Base-by-base conservation (phyloP, 2,888 invertebrate species). In the Steinernema hermaphroditum region DNA sequence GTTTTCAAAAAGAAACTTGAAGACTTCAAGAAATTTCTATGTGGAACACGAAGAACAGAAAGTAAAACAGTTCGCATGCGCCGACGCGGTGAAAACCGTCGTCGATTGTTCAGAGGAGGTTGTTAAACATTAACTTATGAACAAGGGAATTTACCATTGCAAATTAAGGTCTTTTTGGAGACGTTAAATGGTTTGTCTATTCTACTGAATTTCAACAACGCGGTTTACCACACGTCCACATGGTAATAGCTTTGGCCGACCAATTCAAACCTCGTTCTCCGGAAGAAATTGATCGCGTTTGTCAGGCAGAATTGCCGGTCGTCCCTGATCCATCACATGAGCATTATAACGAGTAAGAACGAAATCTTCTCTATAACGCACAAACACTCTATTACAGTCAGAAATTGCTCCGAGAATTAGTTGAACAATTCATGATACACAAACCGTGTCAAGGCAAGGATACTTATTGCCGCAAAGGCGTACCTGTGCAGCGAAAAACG, bases 1-100 rank as follows among this genome's bases (percentile, higher is more conserved):
- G 27, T 54, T 8, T 54, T 54, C 54, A 54, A 54, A 54, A 54
- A 54, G 27, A 54, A 54, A 16, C 27, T 54, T 2, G 6, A 54
- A 19, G 54, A 9, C 1, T 24, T 54, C 24, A 6, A 24, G 6
- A 54, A 9, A 27, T 2, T 24, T 27, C 4, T 27, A 19, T 2
- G 2, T 54, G 54, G 54, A 27, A 27, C 4, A 24, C 54, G 54
- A 24, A 2, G 4, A 9, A 27, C 2, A 54, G 54, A 54, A 54
- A 54, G 27, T 12, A 6, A 22, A 1, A 37, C 4, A 37, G 19
- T 14, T 14, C 9, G 27, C 2, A 24, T 6, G 27, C 6, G 27
- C 6, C 27, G 22, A 14, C 12, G 54, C 9, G 2, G 24, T 27
- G 24, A 54, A 54, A 22, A 27, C 54, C 6, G 54, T 54, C 22